These are phyloP conservation scores for Pedicia rivosa DNA, from an alignment of 2,888 invertebrate genomes.

Conservation along the genomic window DNA sequence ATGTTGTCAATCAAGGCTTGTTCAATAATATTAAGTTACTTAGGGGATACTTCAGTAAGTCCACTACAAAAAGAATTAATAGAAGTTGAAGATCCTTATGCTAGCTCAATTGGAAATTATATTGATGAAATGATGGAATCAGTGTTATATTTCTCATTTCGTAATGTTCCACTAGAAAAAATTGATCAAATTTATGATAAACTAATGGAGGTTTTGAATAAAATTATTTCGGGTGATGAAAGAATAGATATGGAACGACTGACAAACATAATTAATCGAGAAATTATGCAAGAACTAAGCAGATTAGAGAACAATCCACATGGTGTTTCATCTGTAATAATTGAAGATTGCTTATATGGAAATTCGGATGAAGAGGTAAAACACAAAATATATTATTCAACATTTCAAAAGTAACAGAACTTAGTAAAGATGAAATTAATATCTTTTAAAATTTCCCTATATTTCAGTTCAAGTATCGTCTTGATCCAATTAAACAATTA, in stretches of 20 bases:
- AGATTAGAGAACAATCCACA: slow-evolving; percentile 64
- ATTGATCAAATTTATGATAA: slow-evolving; percentile 42
- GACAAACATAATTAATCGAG: slow-evolving; percentile 52
- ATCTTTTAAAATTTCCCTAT: too few species aligned
- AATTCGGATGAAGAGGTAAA: slow-evolving; percentile 53
- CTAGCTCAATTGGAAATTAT: slow-evolving; percentile 48
- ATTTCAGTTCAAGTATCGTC: slow-evolving; percentile 44
- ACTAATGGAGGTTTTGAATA: slow-evolving; percentile 33
- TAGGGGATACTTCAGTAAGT: slow-evolving; percentile 75
- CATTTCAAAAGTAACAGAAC: too few species aligned
- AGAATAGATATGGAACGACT: slow-evolving; percentile 61
- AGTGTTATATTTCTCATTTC: slow-evolving; percentile 50
- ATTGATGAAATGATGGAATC: slow-evolving; percentile 57
- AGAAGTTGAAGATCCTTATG: slow-evolving; percentile 64
- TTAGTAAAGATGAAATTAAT: too few species aligned
- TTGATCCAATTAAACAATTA: slow-evolving; percentile 49
- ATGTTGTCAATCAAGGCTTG: slow-evolving; percentile 44
- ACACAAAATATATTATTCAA: too few species aligned
- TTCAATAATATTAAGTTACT: slow-evolving; percentile 56
- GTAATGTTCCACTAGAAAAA: slow-evolving; percentile 57
- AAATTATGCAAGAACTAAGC: slow-evolving; percentile 49
- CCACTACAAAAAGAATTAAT: slow-evolving; percentile 72
- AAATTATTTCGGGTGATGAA: slow-evolving; percentile 30
- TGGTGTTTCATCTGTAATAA: slow-evolving; percentile 58
- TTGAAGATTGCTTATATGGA: slow-evolving; percentile 74